phyloP scores from a whole-genome alignment of 2,888 invertebrate genomes.

The Rutpela maculata region DNA sequence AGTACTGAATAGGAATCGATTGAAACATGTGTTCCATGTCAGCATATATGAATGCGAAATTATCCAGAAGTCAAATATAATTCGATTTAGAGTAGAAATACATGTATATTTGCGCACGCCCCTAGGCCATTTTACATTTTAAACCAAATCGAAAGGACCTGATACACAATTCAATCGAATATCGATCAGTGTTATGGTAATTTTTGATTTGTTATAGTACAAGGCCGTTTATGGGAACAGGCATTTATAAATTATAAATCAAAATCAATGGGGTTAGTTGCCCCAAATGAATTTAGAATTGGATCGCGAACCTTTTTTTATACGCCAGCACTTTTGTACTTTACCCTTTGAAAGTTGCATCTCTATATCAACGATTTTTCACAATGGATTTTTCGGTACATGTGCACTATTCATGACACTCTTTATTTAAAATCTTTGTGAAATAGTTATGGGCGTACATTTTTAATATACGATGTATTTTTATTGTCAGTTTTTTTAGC shows the following conservation, averaged over 20 bases:
- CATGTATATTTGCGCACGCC: constrained; percentile 67
- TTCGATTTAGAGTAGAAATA: constrained; percentile 67
- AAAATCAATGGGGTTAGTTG: constrained; percentile 64
- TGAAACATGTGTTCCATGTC: constrained; percentile 64
- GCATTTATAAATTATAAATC: constrained; percentile 44
- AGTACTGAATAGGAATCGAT: constrained; percentile 39
- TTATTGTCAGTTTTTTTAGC: constrained; percentile 28
- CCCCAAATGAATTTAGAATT: constrained; percentile 73
- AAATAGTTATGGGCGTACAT: constrained; percentile 39
- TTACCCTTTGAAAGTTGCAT: constrained; percentile 62
- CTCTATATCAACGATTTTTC: constrained; percentile 65
- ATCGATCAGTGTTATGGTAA: constrained; percentile 72
- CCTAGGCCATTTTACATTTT: constrained; percentile 67
- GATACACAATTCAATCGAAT: constrained; percentile 67
- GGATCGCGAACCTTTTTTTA: constrained; percentile 66
- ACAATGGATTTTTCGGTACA: constrained; percentile 68
- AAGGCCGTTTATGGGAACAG: constrained; percentile 72
- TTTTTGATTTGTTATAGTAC: constrained; percentile 70
- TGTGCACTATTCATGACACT: constrained; percentile 39
- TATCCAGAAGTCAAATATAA: constrained; percentile 67
- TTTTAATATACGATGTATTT: constrained; percentile 36
- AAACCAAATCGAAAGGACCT: constrained; percentile 67
- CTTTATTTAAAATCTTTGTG: constrained; percentile 24
- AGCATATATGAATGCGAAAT: constrained; percentile 69
- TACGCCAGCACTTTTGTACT: constrained; percentile 47